Base-by-base conservation (phyloP, 2,888 invertebrate genomes). In the Rhogogaster chlorosoma region DNA sequence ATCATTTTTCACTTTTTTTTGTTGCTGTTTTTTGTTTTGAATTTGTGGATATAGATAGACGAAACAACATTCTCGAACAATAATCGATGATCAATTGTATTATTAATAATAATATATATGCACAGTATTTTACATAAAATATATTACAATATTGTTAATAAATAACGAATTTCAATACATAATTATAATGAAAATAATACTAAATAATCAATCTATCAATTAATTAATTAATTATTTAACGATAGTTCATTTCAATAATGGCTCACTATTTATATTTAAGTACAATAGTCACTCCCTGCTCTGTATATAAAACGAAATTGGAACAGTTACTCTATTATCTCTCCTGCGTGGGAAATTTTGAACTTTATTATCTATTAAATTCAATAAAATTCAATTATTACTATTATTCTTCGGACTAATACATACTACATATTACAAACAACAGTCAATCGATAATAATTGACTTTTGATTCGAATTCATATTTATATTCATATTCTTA, bases 61-160 rank as follows among this genome's bases (percentile, higher is more conserved):
- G 42, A 38, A 22, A 73, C 36, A 7, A 29, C 10, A 42, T 73
- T n/a, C 22, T n/a, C 7, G 15, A 42, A 73, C 22, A 73, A 73
- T 42, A 38, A 36, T 36, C 26, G 73, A 73, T 73, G 29, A 67
- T 32, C 67, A 67, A 67, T 67, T 18, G 6, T 67, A 67, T 32
- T 67, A 67, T 18, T 26, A 29, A 77, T 75, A 42, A 75, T 32
- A 26, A 26, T 45, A 89, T 90, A 85, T 92, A 91, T 91, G 89
- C 90, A 91, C 91, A 91, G 90, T 92, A 91, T 91, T 90, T 91
- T 92, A 92, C 91, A 92, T 91, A 91, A 92, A 90, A 91, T 91
- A 91, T 91, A 89, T 91, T 91, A 91, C 91, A 91, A 89, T 89
- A 87, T 89, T 88, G 88, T 67, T 88, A 88, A 90, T 90, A 89